Percentiles rank a stretch among this genome's conserved stretches.
These are phyloP conservation scores for Agapornis roseicollis DNA, from an alignment of 2,113 vertebrate genomes.

Conservation along the genomic window DNA sequence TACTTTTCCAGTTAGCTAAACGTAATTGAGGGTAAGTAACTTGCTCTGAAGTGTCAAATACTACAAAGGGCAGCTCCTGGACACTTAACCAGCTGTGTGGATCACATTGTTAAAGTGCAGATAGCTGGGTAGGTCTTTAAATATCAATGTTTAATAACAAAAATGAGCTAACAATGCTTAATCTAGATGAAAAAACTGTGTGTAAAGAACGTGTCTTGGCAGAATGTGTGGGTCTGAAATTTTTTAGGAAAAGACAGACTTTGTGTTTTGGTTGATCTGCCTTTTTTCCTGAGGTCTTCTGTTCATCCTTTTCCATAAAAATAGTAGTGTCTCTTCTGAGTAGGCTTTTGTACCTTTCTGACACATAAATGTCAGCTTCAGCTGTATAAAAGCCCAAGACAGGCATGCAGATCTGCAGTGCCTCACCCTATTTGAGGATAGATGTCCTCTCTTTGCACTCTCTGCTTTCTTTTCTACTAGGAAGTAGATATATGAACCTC, in stretches of 20 bases:
- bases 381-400: background rate
- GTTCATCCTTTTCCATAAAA: background rate
- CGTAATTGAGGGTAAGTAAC: background rate
- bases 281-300: background rate
- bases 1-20: conserved; percentile 7
- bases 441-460: background rate
- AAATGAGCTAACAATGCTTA: fast-evolving
- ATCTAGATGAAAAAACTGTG: background rate
- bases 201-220: background rate
- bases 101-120: background rate
- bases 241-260: background rate
- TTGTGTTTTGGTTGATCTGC: background rate
- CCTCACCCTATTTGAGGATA: background rate
- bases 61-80: background rate
- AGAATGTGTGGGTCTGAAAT: background rate
- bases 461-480: background rate
- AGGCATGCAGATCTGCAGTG: background rate
- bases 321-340: background rate
- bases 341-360: background rate
- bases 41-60: background rate
- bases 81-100: background rate
- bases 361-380: background rate
- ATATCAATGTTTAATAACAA: background rate
- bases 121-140: background rate
- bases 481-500: background rate